These are phyloP conservation scores for Poecilia wingei DNA, from an alignment of 2,797 vertebrate species.

Conservation along the genomic window DNA sequence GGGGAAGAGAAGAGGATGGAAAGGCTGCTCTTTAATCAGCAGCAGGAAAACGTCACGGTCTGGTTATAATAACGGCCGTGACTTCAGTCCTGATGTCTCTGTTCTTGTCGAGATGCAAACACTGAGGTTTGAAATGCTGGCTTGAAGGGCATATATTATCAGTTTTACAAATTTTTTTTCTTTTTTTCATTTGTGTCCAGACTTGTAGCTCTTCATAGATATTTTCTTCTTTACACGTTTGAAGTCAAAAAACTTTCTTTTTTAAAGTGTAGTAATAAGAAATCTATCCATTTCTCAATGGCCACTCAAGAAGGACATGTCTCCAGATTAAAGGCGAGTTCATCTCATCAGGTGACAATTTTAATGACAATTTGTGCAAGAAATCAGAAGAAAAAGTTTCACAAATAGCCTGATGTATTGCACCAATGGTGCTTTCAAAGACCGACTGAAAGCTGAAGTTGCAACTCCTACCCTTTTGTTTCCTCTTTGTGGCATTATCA, in stretches of 20 bases:
- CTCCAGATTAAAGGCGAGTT: not conserved
- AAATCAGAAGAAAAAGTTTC: not conserved
- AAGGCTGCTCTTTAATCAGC: conserved; percentile 75
- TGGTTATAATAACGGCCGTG: conserved; percentile 67
- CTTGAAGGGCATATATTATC: conserved; percentile 1
- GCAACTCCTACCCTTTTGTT: not conserved
- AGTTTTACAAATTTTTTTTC: not conserved
- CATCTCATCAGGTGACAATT: not conserved
- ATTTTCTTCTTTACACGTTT: not conserved
- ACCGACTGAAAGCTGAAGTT: not conserved
- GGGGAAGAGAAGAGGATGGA: conserved; percentile 12
- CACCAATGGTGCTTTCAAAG: too few relatives aligned
- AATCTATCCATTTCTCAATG: not conserved
- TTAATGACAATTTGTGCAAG: not conserved
- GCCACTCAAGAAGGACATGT: not conserved
- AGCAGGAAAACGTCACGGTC: conserved; percentile 69
- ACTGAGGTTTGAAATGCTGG: conserved; percentile 30
- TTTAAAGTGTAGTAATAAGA: not conserved
- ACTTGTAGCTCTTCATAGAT: not conserved
- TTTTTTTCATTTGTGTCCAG: not conserved
- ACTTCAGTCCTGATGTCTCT: conserved; percentile 35
- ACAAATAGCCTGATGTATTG: not conserved
- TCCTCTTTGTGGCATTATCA: not conserved
- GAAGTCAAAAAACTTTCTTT: not conserved
- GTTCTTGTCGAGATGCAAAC: conserved; percentile 44